A percentile compares a stretch with the other conserved stretches of the same genome.
These are phyloP conservation scores for Puma concolor DNA, from an alignment of 2,113 vertebrate species.

Conservation along the genomic window DNA sequence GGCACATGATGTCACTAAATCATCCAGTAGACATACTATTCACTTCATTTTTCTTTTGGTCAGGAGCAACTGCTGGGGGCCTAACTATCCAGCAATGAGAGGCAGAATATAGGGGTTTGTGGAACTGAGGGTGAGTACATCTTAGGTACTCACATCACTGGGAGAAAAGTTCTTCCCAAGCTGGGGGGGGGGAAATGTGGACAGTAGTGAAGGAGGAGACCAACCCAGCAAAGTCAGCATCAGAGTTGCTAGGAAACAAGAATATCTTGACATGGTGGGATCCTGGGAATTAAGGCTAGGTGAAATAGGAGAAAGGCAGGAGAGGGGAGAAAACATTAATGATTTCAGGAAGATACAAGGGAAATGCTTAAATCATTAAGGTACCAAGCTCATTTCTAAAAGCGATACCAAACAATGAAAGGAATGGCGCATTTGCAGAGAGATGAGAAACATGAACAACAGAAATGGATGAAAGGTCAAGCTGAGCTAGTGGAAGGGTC, in stretches of 20 bases:
- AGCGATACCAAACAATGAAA: not conserved
- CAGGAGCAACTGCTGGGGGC: not conserved
- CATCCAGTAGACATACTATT: not conserved
- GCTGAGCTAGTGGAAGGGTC: not conserved
- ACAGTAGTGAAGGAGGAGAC: not conserved
- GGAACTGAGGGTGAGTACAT: not conserved
- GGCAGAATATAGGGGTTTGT: not conserved
- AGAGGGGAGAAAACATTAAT: not conserved
- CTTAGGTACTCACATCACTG: not conserved
- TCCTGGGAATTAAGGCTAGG: not conserved
- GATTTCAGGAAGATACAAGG: not conserved
- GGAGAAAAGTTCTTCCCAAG: not conserved
- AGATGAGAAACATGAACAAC: not conserved
- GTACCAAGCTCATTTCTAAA: not conserved
- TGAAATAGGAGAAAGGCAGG: not conserved
- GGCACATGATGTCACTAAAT: not conserved
- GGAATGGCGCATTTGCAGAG: not conserved
- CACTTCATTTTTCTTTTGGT: not conserved
- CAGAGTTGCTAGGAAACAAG: slow-evolving; percentile 46
- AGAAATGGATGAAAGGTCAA: not conserved
- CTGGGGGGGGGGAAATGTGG: not conserved
- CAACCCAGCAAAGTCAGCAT: not conserved
- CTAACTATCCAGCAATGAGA: not conserved
- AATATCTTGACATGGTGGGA: not conserved
- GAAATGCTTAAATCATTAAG: not conserved